A percentile compares a stretch with the other conserved stretches of the same genome.
These are phyloP conservation scores for Drosophila mulleri DNA, from an alignment of 2,888 invertebrate species.

Conservation along the genomic window DNA sequence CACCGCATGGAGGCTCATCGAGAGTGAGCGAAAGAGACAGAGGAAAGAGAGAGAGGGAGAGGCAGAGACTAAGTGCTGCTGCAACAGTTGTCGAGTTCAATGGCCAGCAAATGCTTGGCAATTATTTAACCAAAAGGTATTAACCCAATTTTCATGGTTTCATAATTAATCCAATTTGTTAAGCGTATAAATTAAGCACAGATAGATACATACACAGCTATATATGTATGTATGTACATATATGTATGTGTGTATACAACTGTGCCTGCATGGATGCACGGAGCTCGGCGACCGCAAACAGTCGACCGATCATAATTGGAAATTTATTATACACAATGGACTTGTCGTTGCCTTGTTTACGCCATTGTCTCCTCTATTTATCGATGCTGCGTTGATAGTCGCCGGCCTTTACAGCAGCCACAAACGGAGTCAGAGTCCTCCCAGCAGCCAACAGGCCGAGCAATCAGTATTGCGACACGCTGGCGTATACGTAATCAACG, in stretches of 20 bases:
- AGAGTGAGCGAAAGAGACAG: conserved; percentile 8
- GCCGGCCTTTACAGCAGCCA: conserved; percentile 9
- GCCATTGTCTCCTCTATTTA: conserved; percentile 13
- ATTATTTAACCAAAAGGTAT: conserved; percentile 73
- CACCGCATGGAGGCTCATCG: neutral
- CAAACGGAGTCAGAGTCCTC: neutral
- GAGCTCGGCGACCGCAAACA: conserved; percentile 31
- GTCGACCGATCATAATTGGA: conserved; percentile 74
- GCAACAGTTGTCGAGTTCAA: conserved; percentile 38
- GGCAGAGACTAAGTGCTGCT: conserved; percentile 20
- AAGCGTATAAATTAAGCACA: conserved; percentile 56
- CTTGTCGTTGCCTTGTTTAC: conserved; percentile 37
- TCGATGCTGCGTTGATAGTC: conserved; percentile 18
- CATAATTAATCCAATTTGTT: conserved; percentile 81
- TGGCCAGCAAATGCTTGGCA: conserved; percentile 47
- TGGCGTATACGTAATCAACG: conserved; percentile 39
- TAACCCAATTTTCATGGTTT: conserved; percentile 79
- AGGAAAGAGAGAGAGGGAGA: neutral
- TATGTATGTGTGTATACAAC: no score
- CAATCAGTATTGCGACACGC: conserved; percentile 10
- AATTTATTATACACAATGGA: conserved; percentile 77
- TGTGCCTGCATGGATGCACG: neutral
- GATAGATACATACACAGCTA: conserved; percentile 1
- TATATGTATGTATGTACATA: neutral
- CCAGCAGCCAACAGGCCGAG: neutral